Conservation (phyloP, 1,140 invertebrate species). For the Eciton burchellii region DNA sequence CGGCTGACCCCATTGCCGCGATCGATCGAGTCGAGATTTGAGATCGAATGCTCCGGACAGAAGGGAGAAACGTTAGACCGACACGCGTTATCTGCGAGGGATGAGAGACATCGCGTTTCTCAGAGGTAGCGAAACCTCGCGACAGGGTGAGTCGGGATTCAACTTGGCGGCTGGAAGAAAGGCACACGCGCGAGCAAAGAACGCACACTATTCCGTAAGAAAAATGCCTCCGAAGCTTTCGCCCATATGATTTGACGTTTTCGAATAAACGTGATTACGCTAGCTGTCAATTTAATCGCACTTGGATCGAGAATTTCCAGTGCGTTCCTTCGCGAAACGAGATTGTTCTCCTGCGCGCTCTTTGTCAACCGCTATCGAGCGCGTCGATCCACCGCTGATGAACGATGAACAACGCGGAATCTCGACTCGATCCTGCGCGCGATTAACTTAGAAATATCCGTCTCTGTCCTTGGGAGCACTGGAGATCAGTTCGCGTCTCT, state of each 20-base stretch:
- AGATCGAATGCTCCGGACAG: neutral
- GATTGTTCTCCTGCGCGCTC: no score
- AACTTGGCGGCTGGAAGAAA: neutral
- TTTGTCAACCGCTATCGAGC: neutral
- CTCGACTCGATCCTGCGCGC: conserved; percentile 39
- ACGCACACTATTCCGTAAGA: neutral
- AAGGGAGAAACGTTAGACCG: neutral
- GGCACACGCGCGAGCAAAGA: neutral
- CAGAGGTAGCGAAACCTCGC: neutral
- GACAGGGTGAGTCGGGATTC: neutral
- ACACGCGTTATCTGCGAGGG: neutral
- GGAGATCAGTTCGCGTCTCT: conserved; percentile 92
- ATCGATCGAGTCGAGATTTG: conserved; percentile 46
- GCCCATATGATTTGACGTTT: neutral
- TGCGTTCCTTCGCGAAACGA: no score
- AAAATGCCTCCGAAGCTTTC: neutral
- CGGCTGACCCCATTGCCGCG: conserved; percentile 26
- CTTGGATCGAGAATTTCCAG: no score
- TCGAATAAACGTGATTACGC: neutral
- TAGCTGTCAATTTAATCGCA: neutral
- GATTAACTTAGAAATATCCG: conserved; percentile 74
- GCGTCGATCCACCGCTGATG: neutral
- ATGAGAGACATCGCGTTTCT: neutral
- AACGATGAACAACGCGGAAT: neutral
- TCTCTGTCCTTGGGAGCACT: conserved; percentile 88